Percentiles rank a stretch among this genome's conserved stretches.
phyloP scores from a whole-genome alignment of 2,113 vertebrate species.

The Osmerus mordax region DNA sequence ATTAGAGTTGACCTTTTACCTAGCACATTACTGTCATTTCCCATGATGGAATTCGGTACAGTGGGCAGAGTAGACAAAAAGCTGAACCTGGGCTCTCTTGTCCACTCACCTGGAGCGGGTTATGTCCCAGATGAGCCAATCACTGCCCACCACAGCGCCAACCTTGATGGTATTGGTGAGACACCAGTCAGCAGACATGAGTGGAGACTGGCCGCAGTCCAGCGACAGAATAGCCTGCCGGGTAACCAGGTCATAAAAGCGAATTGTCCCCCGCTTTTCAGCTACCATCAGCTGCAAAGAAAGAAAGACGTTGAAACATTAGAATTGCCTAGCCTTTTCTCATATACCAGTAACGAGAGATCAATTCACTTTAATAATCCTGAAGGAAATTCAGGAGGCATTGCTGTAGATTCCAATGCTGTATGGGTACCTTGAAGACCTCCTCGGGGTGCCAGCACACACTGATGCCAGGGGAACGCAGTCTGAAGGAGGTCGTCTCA shows the following conservation, averaged over 20 bases:
- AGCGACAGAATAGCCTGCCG: constrained; percentile 93
- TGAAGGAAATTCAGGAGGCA: too few species aligned
- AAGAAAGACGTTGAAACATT: constrained; percentile 3
- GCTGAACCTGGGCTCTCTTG: not conserved
- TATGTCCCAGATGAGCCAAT: constrained; percentile 97
- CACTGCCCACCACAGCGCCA: constrained; percentile 89
- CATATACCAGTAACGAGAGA: too few species aligned
- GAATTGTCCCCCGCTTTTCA: constrained; percentile 89
- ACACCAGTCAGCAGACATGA: constrained; percentile 97
- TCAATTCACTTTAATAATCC: too few species aligned
- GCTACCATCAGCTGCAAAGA: constrained; percentile 89
- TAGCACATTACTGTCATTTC: not conserved
- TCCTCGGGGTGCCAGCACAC: constrained; percentile 97
- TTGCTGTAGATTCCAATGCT: too few species aligned
- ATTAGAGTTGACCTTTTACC: not conserved
- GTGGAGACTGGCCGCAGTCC: constrained; percentile 82
- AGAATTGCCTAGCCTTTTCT: not conserved
- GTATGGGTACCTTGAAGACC: constrained; percentile 78
- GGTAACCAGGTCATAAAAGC: constrained; percentile 89
- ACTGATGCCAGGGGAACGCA: constrained; percentile 90
- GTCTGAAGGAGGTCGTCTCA: constrained; percentile 80
- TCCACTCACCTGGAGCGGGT: constrained; percentile 85
- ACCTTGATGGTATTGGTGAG: constrained; percentile 91
- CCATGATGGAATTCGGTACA: not conserved
- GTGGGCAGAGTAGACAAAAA: not conserved